phyloP scores from a whole-genome alignment of 2,797 vertebrate genomes.

The Falco naumanni region DNA sequence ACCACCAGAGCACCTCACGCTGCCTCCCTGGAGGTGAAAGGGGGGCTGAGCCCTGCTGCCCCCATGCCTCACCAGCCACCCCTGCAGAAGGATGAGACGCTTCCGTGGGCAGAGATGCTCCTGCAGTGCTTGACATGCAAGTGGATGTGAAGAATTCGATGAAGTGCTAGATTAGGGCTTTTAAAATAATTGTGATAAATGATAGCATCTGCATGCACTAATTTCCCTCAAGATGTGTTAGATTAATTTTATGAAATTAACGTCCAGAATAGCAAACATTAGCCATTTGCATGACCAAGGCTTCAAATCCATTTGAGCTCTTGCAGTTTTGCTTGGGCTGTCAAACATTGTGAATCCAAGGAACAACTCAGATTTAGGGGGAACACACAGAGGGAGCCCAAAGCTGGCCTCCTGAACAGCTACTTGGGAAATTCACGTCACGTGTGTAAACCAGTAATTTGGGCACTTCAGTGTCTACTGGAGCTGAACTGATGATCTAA shows the following conservation, averaged over 20 bases:
- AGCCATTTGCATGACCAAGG: neutral
- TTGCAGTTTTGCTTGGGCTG: neutral
- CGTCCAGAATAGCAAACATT: neutral
- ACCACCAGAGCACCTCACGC: neutral
- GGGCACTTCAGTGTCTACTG: accelerated
- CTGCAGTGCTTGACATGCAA: neutral
- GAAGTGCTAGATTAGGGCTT: slow-evolving; percentile 30
- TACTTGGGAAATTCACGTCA: accelerated
- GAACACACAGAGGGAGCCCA: accelerated
- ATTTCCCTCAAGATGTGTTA: slow-evolving; percentile 19
- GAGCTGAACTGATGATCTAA: neutral
- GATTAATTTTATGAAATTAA: neutral
- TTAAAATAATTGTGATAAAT: slow-evolving; percentile 34
- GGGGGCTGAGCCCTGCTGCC: neutral
- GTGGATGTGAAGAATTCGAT: neutral
- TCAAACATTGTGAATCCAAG: neutral
- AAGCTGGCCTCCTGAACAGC: accelerated
- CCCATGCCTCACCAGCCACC: too few relatives aligned
- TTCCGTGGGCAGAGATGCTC: neutral
- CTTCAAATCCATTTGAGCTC: neutral
- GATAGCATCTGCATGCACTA: neutral
- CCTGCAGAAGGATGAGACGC: neutral
- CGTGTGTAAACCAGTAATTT: accelerated
- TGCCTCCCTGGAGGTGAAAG: neutral
- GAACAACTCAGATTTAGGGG: accelerated